Conservation (phyloP, 2,888 invertebrate species). For the Lithosia quadra region DNA sequence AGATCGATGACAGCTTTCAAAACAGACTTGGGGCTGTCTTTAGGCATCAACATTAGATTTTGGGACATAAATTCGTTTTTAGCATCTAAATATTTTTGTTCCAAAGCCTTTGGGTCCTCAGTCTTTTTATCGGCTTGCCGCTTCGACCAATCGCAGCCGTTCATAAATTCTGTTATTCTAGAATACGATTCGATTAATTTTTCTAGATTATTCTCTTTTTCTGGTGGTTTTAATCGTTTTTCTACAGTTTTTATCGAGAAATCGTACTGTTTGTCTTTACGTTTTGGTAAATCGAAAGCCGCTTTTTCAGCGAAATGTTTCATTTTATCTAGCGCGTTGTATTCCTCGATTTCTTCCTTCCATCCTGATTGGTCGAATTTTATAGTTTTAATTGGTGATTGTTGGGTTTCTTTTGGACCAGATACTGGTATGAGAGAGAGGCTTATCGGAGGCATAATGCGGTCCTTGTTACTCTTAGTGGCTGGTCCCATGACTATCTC, state of each 20-base stretch:
- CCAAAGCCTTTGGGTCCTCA: slow-evolving; percentile 74
- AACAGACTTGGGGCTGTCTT: slow-evolving; percentile 69
- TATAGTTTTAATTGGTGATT: slow-evolving; percentile 72
- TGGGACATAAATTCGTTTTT: slow-evolving; percentile 84
- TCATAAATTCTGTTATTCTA: slow-evolving; percentile 81
- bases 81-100: slow-evolving; percentile 80
- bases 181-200: slow-evolving; percentile 81
- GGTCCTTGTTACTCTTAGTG: slow-evolving; percentile 68
- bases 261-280: slow-evolving; percentile 61
- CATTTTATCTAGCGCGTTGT: slow-evolving; percentile 84
- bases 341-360: slow-evolving; percentile 76
- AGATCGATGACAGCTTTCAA: slow-evolving; percentile 78
- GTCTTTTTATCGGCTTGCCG: slow-evolving; percentile 65
- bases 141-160: slow-evolving; percentile 84
- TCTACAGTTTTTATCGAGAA: slow-evolving; percentile 59
- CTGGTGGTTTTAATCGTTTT: slow-evolving; percentile 61
- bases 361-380: slow-evolving; percentile 71
- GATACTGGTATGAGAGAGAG: slow-evolving; percentile 81
- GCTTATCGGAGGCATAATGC: slow-evolving; percentile 81
- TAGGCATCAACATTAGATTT: slow-evolving; percentile 80
- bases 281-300: slow-evolving; percentile 79
- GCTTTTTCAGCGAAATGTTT: slow-evolving; percentile 84
- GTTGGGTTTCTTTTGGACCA: slow-evolving; percentile 68
- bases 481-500: slow-evolving; percentile 74
- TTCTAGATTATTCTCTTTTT: slow-evolving; percentile 76